phyloP scores from a whole-genome alignment of 1,140 invertebrate species.

The Camponotus floridanus region DNA sequence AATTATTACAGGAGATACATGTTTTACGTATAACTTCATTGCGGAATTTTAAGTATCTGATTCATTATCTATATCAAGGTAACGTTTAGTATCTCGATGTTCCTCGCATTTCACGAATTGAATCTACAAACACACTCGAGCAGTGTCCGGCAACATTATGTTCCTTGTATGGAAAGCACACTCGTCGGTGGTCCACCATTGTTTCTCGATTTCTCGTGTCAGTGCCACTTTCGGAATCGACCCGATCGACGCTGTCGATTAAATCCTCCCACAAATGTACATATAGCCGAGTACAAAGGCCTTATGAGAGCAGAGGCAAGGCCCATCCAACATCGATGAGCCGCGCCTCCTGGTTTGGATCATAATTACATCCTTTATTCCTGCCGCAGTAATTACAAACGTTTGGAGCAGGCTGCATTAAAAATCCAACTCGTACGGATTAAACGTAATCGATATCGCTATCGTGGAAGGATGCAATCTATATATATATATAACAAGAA shows the following conservation, averaged over 20 bases:
- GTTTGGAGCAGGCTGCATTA: conserved; percentile 74
- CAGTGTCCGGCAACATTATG: conserved; percentile 4
- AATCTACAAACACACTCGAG: conserved; percentile 7
- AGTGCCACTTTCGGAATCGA: conserved; percentile 68
- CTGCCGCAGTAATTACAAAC: conserved; percentile 79
- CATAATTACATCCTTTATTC: conserved; percentile 77
- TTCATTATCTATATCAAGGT: conserved; percentile 34
- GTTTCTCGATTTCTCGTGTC: conserved; percentile 71
- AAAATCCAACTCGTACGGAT: conserved; percentile 38
- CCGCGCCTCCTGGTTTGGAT: conserved; percentile 66
- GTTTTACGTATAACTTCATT: conserved; percentile 35
- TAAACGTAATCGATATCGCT: conserved; percentile 31
- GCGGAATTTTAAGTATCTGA: background rate
- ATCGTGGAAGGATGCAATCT: conserved; percentile 9
- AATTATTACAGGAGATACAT: background rate
- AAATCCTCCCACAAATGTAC: conserved; percentile 66
- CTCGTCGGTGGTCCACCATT: conserved; percentile 75
- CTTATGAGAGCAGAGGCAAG: conserved; percentile 62
- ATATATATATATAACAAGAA: background rate
- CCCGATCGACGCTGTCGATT: conserved; percentile 72
- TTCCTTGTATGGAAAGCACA: conserved; percentile 69
- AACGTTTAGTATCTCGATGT: conserved; percentile 54
- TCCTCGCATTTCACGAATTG: conserved; percentile 39
- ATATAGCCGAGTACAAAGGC: conserved; percentile 7
- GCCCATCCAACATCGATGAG: conserved; percentile 61